Conservation (phyloP, 2,888 invertebrate genomes). For the Plagodis dolabraria region DNA sequence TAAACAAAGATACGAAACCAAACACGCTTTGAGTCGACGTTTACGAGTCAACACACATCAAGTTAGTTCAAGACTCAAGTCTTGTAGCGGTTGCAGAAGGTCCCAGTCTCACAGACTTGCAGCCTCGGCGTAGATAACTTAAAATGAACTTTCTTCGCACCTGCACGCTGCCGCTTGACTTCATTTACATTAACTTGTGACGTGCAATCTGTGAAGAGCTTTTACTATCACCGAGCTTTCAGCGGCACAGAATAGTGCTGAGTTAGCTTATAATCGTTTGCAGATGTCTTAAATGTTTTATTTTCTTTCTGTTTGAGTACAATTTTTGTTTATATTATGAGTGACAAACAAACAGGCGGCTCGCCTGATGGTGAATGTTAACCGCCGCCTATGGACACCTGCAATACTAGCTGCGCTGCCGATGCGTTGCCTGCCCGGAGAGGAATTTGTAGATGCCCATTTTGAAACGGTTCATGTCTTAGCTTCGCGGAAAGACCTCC, state of each 20-base stretch:
- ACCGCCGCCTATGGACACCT: too few relatives aligned
- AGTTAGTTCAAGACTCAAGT: slow-evolving; percentile 29
- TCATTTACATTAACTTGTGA: slow-evolving; percentile 60
- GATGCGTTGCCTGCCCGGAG: too few relatives aligned
- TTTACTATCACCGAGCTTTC: slow-evolving; percentile 7
- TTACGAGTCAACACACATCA: slow-evolving; percentile 13
- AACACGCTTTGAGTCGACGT: slow-evolving; percentile 17
- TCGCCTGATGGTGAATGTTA: too few relatives aligned
- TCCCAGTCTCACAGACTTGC: slow-evolving; percentile 14
- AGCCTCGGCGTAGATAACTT: slow-evolving; percentile 25
- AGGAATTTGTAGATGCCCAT: too few relatives aligned
- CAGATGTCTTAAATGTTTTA: too few relatives aligned
- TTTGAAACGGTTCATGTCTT: too few relatives aligned
- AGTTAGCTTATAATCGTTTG: too few relatives aligned
- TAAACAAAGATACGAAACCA: neutral
- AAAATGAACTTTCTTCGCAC: slow-evolving; percentile 41
- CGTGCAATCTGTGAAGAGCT: slow-evolving; percentile 24
- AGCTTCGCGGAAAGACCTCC: too few relatives aligned
- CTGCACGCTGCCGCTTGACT: slow-evolving; percentile 49
- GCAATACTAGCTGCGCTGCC: too few relatives aligned
- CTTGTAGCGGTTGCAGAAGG: slow-evolving; percentile 22
- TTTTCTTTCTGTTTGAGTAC: too few relatives aligned
- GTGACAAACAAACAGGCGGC: too few relatives aligned
- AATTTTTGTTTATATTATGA: too few relatives aligned
- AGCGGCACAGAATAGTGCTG: neutral